These are phyloP conservation scores for Pseudochaenichthys georgianus DNA, from an alignment of 2,797 vertebrate genomes.

Conservation along the genomic window DNA sequence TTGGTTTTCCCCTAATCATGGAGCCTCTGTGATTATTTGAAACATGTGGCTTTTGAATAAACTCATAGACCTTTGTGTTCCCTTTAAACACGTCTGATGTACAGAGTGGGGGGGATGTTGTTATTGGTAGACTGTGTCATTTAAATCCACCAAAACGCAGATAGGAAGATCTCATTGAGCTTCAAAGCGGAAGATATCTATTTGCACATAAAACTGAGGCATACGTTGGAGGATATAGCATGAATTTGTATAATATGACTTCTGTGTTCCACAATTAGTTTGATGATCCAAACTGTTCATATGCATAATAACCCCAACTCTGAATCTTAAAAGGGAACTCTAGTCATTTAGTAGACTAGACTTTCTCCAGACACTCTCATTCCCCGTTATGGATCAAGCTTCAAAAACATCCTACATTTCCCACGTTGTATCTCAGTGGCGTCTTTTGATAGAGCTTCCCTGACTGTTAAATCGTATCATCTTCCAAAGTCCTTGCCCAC, in stretches of 20 bases:
- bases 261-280: slow-evolving; percentile 39
- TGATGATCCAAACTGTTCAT: slow-evolving; percentile 30
- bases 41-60: slow-evolving; percentile 40
- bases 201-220: slow-evolving; percentile 50
- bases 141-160: slow-evolving; percentile 37
- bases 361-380: neutral
- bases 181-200: slow-evolving; percentile 36
- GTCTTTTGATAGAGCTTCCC: neutral
- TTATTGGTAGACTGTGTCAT: slow-evolving; percentile 41
- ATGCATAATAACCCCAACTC: neutral
- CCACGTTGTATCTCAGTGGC: slow-evolving; percentile 5
- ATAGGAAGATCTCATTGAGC: slow-evolving; percentile 17
- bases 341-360: neutral
- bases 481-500: neutral
- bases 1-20: slow-evolving; percentile 25
- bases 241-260: slow-evolving; percentile 41
- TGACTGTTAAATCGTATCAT: slow-evolving; percentile 25
- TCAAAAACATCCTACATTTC: slow-evolving; percentile 6
- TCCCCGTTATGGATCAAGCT: neutral
- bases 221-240: slow-evolving; percentile 1
- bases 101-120: slow-evolving; percentile 41
- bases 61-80: slow-evolving; percentile 48
- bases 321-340: neutral
- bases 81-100: slow-evolving; percentile 52
- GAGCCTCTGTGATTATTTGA: slow-evolving; percentile 52